phyloP scores from a whole-genome alignment of 2,888 invertebrate species.

The Diploptera punctata region DNA sequence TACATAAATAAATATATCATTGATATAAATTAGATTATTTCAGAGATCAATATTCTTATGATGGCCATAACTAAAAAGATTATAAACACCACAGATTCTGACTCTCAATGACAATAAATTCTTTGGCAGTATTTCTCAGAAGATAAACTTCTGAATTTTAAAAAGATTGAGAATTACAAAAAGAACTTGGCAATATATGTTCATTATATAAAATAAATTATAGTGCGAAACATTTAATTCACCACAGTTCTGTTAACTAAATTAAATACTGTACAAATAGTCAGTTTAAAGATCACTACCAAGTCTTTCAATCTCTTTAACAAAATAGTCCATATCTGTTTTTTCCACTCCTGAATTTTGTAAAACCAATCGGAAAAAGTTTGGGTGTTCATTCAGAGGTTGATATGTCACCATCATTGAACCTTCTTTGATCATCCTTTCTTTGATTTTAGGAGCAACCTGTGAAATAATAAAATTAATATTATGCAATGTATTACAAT shows the following conservation, averaged over 20 bases:
- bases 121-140: slow-evolving; percentile 2
- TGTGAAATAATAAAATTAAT: slow-evolving; percentile 47
- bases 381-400: slow-evolving; percentile 81
- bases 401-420: slow-evolving; percentile 98
- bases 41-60: too few species aligned
- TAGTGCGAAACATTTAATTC: too few species aligned
- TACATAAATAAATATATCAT: too few species aligned
- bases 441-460: slow-evolving; percentile 92
- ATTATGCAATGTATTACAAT: slow-evolving; percentile 10
- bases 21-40: too few species aligned
- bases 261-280: neutral
- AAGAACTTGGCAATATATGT: too few species aligned
- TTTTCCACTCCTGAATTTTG: slow-evolving; percentile 88
- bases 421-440: slow-evolving; percentile 93
- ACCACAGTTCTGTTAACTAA: neutral
- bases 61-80: too few species aligned
- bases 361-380: slow-evolving; percentile 94
- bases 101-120: too few species aligned
- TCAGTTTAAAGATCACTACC: slow-evolving; percentile 70
- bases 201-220: too few species aligned
- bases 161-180: too few species aligned
- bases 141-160: neutral
- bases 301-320: slow-evolving; percentile 86
- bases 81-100: neutral
- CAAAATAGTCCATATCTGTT: slow-evolving; percentile 85